A percentile compares a stretch with the other conserved stretches of the same genome.
These are phyloP conservation scores for Tenebrosternarchus preto DNA, from an alignment of 2,113 vertebrate species.

Conservation along the genomic window DNA sequence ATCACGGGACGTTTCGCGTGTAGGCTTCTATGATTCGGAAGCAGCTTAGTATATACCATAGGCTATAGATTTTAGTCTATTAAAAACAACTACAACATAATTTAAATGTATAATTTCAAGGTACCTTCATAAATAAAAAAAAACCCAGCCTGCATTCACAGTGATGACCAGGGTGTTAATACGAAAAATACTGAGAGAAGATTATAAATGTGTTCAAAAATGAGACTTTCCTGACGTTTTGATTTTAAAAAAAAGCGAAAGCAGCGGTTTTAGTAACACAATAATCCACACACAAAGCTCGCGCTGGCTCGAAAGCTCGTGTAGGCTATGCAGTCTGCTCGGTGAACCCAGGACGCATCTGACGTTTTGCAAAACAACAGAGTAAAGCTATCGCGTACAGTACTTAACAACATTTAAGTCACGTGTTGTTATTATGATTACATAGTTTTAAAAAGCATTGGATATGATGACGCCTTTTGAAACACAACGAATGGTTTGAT, in stretches of 20 bases:
- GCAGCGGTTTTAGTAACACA: constrained; percentile 74
- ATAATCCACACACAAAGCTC: constrained; percentile 65
- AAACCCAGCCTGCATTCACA: constrained; percentile 78
- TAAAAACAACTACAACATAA: constrained; percentile 67
- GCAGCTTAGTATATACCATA: constrained; percentile 74
- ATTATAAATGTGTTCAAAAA: constrained; percentile 77
- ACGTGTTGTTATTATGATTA: constrained; percentile 69
- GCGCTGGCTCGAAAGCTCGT: constrained; percentile 52
- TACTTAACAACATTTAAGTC: constrained; percentile 71
- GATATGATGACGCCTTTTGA: constrained; percentile 66
- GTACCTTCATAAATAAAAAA: constrained; percentile 82
- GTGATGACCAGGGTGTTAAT: constrained; percentile 77
- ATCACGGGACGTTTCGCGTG: constrained; percentile 66
- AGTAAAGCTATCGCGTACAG: constrained; percentile 83
- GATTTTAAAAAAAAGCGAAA: constrained; percentile 71
- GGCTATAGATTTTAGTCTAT: constrained; percentile 52
- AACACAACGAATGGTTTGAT: constrained; percentile 45
- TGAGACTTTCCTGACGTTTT: constrained; percentile 66
- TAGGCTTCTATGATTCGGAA: constrained; percentile 68
- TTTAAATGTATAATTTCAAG: constrained; percentile 72
- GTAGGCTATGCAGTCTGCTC: constrained; percentile 63
- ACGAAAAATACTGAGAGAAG: constrained; percentile 77
- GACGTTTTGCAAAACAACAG: constrained; percentile 63
- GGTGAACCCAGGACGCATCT: constrained; percentile 60
- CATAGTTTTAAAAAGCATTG: constrained; percentile 65